Evolutionary conservation across 2,797 vertebrate species (phyloP), one percentile per base, ranked within the genome.

Genomic region (Tadarida brasiliensis): DNA sequence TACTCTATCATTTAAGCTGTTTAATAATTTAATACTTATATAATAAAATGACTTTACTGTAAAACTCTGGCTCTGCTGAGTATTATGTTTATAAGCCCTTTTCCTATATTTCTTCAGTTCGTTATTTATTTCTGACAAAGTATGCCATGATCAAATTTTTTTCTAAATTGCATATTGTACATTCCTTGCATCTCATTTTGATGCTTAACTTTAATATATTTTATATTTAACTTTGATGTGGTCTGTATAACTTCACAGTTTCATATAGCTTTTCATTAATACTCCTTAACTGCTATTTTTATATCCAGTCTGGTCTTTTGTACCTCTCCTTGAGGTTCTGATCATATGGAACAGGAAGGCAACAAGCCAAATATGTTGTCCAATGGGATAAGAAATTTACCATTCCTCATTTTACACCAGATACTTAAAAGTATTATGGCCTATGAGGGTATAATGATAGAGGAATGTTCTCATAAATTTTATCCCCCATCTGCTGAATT

Each of bases 381-480:
- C 33, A 24, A 2, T 33, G 33, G 7, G 35, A 86, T 65, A 67
- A 39, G 7, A 91, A 67, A 76, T 65, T 59, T 91, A 54, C 3
- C 4, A 3, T 24, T 71, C 26, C 0, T 5, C 2, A 63, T 80
- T 30, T 94, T 24, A 39, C 1, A 56, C 6, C 22, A 73, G 11
- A 63, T 71, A 54, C 12, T 8, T 63, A 49, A 80, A 80, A 78
- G 24, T 12, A 84, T 70, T 70, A 80, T 14, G 17, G 10, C 26
- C 19, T 24, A 24, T 12, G 7, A 51, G 14, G 44, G 68, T 71
- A 57, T 78, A 56, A 80, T 73, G 44, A 63, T 28, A 33, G n/a
- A 87, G 17, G 44, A 81, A 20, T 71, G 39, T 92, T 59, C 24
- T 86, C 17, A 78, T 44, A 91, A 39, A 80, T 82, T 91, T 96